phyloP scores from a whole-genome alignment of 1,140 invertebrate species.

The Penaeus indicus region DNA sequence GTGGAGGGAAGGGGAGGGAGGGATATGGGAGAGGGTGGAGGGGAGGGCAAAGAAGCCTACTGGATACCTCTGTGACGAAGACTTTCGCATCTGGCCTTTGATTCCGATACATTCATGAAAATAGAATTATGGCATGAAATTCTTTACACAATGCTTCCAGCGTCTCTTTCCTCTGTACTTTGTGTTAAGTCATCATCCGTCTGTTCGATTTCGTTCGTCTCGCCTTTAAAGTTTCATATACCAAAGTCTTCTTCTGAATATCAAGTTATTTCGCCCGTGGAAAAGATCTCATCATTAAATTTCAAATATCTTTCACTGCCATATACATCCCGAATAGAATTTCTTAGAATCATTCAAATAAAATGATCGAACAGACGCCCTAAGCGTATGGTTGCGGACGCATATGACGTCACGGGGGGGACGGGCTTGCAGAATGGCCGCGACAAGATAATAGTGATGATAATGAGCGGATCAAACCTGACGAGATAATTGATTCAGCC shows the following conservation, averaged over 20 bases:
- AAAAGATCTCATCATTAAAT: too few species aligned
- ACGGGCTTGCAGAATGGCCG: background rate
- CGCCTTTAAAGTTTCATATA: background rate
- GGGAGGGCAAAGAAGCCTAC: background rate
- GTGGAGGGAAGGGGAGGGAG: background rate
- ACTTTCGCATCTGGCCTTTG: constrained; percentile 9
- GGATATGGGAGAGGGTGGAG: background rate
- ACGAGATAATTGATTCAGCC: constrained; percentile 52
- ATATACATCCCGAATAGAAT: too few species aligned
- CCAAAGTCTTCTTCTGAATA: too few species aligned
- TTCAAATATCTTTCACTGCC: too few species aligned
- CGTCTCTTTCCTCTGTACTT: background rate
- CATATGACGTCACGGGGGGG: background rate
- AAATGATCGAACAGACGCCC: too few species aligned
- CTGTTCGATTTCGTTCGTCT: background rate
- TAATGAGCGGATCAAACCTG: constrained; percentile 50
- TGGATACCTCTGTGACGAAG: constrained; percentile 4
- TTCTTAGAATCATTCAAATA: too few species aligned
- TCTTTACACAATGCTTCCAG: background rate
- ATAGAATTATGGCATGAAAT: constrained; percentile 30
- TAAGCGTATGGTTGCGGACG: background rate
- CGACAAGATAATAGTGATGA: constrained; percentile 35
- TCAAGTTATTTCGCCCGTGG: too few species aligned
- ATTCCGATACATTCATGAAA: constrained; percentile 45
- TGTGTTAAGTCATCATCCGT: constrained; percentile 16